Percentiles rank a stretch among this genome's conserved stretches.
phyloP scores from a whole-genome alignment of 2,888 invertebrate genomes.

The Norana najaformis region DNA sequence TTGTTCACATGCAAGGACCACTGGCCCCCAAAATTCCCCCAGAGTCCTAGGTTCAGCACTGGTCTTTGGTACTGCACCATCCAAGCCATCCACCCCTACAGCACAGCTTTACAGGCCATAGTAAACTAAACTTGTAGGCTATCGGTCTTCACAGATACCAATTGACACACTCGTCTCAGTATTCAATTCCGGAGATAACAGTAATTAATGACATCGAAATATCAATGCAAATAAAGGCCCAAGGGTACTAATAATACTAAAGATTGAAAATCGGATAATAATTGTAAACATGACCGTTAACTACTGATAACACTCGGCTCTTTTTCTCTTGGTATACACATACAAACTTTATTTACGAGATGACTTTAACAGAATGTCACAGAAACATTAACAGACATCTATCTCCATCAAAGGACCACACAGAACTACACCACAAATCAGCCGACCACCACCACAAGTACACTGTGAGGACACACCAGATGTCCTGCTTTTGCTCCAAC shows the following conservation, averaged over 20 bases:
- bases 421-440: not conserved
- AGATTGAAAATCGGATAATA: not conserved
- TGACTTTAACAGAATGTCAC: not conserved
- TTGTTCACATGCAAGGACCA: not conserved
- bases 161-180: not conserved
- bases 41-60: not conserved
- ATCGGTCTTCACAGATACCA: not conserved
- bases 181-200: not conserved
- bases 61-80: not conserved
- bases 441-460: no score
- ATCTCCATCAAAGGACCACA: not conserved
- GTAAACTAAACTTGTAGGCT: not conserved
- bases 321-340: not conserved
- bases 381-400: not conserved
- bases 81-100: not conserved
- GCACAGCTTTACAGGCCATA: not conserved
- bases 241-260: not conserved
- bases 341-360: not conserved
- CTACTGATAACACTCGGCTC: not conserved
- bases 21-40: not conserved
- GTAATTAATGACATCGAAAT: not conserved
- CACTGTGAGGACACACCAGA: no score
- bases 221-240: not conserved
- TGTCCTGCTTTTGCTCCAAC: no score
- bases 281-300: not conserved